phyloP scores from a whole-genome alignment of 2,888 invertebrate genomes.

The Nomada flava region DNA sequence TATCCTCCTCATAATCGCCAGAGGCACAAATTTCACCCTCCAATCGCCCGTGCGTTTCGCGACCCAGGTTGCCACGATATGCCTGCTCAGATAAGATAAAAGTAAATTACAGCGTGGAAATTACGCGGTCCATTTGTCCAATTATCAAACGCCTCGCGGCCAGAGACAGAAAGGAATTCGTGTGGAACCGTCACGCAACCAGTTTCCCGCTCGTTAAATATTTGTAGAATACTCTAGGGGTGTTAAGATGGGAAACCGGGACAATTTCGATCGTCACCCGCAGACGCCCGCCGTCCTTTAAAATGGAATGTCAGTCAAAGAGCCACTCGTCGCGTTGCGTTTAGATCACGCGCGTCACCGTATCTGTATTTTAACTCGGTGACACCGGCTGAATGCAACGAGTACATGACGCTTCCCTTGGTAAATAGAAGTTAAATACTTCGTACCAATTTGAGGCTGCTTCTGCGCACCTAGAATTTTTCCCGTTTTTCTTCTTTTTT shows the following conservation, averaged over 20 bases:
- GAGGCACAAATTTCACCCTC: neutral
- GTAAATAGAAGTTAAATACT: neutral
- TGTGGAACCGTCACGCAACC: conserved; percentile 21
- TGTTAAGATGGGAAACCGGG: conserved; percentile 47
- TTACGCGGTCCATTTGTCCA: neutral
- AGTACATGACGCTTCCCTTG: neutral
- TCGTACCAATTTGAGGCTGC: neutral
- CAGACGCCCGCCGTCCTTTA: conserved; percentile 44
- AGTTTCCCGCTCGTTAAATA: conserved; percentile 53
- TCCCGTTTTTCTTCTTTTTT: too few relatives aligned
- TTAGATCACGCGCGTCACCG: conserved; percentile 20
- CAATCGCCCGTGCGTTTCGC: neutral
- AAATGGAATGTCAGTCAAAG: conserved; percentile 56
- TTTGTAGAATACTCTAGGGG: conserved; percentile 55
- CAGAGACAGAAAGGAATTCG: conserved; percentile 46
- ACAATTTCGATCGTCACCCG: conserved; percentile 56
- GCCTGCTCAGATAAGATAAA: neutral
- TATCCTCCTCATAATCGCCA: neutral
- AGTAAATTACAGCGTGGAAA: neutral
- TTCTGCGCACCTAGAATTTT: neutral
- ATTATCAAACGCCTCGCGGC: conserved; percentile 42
- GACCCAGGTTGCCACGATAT: neutral
- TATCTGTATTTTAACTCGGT: neutral
- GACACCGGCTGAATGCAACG: conserved; percentile 9
- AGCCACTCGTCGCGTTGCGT: conserved; percentile 42